Percentiles rank a stretch among this genome's conserved stretches.
These are phyloP conservation scores for Holotrichia oblita DNA, from an alignment of 1,140 invertebrate species.

Conservation along the genomic window DNA sequence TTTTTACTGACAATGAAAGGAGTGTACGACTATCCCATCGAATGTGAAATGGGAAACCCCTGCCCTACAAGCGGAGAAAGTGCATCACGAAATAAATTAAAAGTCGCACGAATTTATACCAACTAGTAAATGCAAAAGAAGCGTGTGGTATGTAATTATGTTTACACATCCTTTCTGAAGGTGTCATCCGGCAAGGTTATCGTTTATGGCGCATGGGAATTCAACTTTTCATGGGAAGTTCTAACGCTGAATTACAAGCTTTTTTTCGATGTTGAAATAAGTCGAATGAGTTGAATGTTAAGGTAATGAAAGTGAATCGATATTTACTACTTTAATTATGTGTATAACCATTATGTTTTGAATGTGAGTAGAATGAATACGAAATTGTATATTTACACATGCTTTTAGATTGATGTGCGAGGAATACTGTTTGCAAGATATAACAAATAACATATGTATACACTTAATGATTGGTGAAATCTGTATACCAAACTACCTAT, in stretches of 20 bases:
- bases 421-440: too few relatives aligned
- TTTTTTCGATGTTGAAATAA: not conserved
- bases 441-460: too few relatives aligned
- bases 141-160: not conserved
- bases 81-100: not conserved
- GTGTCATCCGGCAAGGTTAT: constrained; percentile 10
- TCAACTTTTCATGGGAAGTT: not conserved
- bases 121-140: not conserved
- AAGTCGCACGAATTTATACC: not conserved
- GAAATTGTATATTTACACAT: constrained; percentile 6
- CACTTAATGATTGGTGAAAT: too few relatives aligned
- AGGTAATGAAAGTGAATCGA: constrained; percentile 1
- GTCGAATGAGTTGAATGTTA: not conserved
- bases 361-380: not conserved
- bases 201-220: not conserved
- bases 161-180: not conserved
- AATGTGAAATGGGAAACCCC: not conserved
- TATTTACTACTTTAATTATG: not conserved
- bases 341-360: not conserved
- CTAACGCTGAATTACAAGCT: not conserved
- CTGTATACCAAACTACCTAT: too few relatives aligned
- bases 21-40: not conserved
- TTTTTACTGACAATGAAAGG: not conserved
- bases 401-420: too few relatives aligned
- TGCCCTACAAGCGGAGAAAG: not conserved